Conservation (phyloP, 2,113 vertebrate species). For the Trematomus loennbergii region DNA sequence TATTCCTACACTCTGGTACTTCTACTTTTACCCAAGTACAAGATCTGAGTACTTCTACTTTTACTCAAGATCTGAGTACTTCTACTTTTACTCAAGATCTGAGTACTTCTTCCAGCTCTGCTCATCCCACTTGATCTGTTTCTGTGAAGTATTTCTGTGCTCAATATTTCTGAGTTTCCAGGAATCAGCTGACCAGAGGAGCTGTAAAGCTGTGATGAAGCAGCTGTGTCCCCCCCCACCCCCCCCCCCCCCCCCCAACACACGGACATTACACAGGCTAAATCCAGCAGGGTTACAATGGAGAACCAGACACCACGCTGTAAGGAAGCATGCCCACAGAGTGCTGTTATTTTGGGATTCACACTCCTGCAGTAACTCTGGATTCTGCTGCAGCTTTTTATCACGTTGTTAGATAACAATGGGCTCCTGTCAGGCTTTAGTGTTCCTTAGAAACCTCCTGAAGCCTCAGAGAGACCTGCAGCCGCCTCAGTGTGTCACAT, state of each 20-base stretch:
- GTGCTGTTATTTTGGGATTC: slow-evolving; percentile 78
- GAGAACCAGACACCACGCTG: slow-evolving; percentile 76
- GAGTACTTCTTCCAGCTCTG: no score
- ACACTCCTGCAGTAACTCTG: slow-evolving; percentile 32
- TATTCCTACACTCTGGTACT: no score
- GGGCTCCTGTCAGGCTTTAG: no score
- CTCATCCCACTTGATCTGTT: neutral
- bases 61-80: no score
- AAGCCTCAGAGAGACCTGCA: no score
- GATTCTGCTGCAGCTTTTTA: slow-evolving; percentile 47
- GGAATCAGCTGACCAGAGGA: slow-evolving; percentile 67
- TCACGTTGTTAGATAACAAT: slow-evolving; percentile 10
- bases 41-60: no score
- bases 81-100: no score
- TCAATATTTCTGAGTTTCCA: slow-evolving; percentile 63
- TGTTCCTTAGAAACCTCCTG: no score
- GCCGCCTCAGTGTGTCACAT: no score
- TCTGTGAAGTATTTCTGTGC: slow-evolving; percentile 24
- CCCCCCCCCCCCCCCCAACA: slow-evolving; percentile 34
- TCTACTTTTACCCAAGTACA: no score
- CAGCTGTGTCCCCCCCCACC: slow-evolving; percentile 78
- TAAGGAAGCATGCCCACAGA: slow-evolving; percentile 66
- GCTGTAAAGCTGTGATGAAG: slow-evolving; percentile 71
- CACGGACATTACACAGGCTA: slow-evolving; percentile 75
- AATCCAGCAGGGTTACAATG: slow-evolving; percentile 81